Conservation (phyloP, 2,113 vertebrate genomes). For the Sialia sialis region DNA sequence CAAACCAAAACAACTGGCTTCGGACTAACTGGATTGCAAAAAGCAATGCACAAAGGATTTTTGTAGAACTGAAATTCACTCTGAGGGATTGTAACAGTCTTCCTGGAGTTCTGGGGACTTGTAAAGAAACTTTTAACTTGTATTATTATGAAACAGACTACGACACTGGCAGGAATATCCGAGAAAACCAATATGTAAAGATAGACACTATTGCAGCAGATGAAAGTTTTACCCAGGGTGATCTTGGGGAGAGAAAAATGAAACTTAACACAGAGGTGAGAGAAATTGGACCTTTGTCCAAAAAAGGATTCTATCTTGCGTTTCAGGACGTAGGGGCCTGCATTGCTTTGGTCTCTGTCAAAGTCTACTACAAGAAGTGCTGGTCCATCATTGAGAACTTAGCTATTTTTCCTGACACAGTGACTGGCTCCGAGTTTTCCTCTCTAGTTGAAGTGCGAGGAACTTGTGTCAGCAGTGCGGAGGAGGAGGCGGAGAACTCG, state of each 20-base stretch:
- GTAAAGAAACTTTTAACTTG: conserved; percentile 99
- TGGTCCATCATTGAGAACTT: conserved; percentile 99
- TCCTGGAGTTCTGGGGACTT: conserved; percentile 96
- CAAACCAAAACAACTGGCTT: conserved; percentile 99
- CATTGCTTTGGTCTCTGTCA: conserved; percentile 98
- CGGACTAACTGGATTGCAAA: conserved; percentile 99
- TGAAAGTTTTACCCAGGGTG: conserved; percentile 99
- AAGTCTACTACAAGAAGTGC: conserved; percentile 99
- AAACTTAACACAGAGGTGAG: conserved; percentile 99
- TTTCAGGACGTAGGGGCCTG: conserved; percentile 99
- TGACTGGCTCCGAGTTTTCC: conserved; percentile 98
- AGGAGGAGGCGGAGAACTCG: conserved; percentile 95
- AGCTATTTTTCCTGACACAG: conserved; percentile 97
- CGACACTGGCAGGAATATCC: conserved; percentile 92
- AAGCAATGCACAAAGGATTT: conserved; percentile 98
- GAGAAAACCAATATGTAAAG: conserved; percentile 97
- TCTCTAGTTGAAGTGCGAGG: conserved; percentile 98
- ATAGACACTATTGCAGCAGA: conserved; percentile 99
- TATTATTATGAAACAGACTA: conserved; percentile 99
- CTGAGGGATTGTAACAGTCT: conserved; percentile 99
- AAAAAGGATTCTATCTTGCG: conserved; percentile 97
- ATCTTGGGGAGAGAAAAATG: conserved; percentile 99
- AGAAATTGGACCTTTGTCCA: conserved; percentile 94
- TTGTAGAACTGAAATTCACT: conserved; percentile 99
- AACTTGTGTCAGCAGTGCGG: conserved; percentile 90